These are phyloP conservation scores for Spermophilus dauricus DNA, from an alignment of 2,113 vertebrate species.

Conservation along the genomic window DNA sequence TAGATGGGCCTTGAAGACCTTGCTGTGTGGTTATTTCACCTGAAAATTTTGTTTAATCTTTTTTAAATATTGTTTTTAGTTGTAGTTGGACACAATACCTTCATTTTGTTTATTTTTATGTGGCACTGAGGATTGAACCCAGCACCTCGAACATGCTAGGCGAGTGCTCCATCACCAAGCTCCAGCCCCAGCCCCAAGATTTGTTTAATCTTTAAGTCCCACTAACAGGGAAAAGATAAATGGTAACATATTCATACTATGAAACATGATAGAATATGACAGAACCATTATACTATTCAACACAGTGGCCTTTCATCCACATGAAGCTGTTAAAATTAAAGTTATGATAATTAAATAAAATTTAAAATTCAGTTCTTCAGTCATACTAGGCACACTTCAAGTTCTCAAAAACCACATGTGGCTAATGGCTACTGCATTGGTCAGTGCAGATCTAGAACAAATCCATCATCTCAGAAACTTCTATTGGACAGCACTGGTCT, in stretches of 20 bases:
- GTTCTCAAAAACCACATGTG: neutral
- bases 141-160: no score
- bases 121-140: no score
- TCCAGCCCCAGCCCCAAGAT: no score
- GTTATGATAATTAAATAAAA: neutral
- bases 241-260: neutral
- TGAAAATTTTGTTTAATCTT: neutral
- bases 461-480: neutral
- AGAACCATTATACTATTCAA: neutral
- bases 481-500: neutral
- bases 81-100: no score
- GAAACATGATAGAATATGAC: neutral
- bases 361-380: neutral
- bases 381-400: neutral
- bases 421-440: neutral
- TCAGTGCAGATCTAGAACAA: accelerated
- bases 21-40: neutral
- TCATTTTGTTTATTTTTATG: no score
- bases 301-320: neutral
- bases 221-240: neutral
- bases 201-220: neutral
- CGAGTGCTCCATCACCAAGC: no score
- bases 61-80: no score
- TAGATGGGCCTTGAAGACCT: neutral
- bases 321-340: neutral